Base-by-base conservation (phyloP, 2,888 invertebrate genomes). In the Drosophila aldrichi region DNA sequence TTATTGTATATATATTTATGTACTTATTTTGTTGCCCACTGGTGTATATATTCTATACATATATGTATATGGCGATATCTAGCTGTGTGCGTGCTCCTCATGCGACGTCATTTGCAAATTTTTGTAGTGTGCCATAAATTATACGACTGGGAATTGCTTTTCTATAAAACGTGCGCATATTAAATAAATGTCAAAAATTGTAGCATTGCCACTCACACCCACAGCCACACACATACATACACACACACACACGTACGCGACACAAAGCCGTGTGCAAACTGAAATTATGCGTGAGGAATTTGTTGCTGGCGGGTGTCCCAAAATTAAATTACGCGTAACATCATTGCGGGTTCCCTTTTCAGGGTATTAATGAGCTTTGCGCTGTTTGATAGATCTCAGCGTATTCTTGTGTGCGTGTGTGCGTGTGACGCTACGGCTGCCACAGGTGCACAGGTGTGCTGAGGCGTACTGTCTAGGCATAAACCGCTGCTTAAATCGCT, bases 131-230 rank as follows among this genome's bases (percentile, higher is more conserved):
- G 90, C 79, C 86, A 87, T 87, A 89, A 87, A 87, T 87, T 87
- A 89, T 85, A 88, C 86, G 82, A 77, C 86, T 81, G 86, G 90
- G 86, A 87, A 87, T 87, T 90, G 86, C 90, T 87, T 87, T 87
- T 89, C 88, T 88, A 90, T 87, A 88, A 89, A 88, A 88, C 86
- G 86, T 89, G 86, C 88, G 88, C 86, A 88, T 87, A 87, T 87
- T 87, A 89, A 87, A 87, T 87, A 87, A 87, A 88, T 87, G 88
- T 87, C 88, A 87, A 89, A 85, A 88, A 85, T 85, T 68, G 65
- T 89, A 74, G 66, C 74, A 76, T 74, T 77, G 54, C 65, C 65
- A 9, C 43, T n/a, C 40, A 38, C 49, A 58, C 43, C 20, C 54
- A n/a, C 29, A 9, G 44, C 29, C 40, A 38, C 44, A 29, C 36